Percentiles rank a stretch among this genome's conserved stretches.
These are phyloP conservation scores for Lochmaea capreae DNA, from an alignment of 2,888 invertebrate species.

Conservation along the genomic window DNA sequence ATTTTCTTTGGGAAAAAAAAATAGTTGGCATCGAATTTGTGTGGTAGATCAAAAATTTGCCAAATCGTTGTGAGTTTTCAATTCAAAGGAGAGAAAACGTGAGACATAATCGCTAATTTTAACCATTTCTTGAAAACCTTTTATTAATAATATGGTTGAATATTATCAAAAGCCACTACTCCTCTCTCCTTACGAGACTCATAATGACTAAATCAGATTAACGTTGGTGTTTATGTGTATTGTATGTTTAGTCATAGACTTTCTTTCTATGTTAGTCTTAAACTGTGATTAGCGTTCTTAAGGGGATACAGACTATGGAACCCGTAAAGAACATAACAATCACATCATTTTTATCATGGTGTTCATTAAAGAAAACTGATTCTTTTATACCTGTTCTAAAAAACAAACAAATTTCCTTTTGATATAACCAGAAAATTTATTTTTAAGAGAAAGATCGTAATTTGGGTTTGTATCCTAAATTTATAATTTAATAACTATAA, in stretches of 20 bases:
- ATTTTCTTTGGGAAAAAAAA: not conserved
- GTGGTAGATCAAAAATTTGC: constrained; percentile 17
- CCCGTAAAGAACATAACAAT: constrained; percentile 55
- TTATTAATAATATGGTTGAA: not conserved
- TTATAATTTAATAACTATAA: not conserved
- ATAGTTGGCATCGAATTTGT: constrained; percentile 16
- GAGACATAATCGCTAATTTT: not conserved
- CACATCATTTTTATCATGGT: constrained; percentile 65
- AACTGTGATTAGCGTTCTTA: constrained; percentile 61
- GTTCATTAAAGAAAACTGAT: constrained; percentile 63
- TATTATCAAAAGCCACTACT: not conserved
- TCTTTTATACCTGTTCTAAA: constrained; percentile 60
- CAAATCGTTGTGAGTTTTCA: constrained; percentile 21
- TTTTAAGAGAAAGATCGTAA: constrained; percentile 19
- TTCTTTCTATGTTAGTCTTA: constrained; percentile 62
- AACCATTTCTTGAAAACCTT: not conserved
- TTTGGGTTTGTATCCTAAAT: not conserved
- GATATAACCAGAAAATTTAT: constrained; percentile 24
- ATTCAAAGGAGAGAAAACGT: constrained; percentile 2
- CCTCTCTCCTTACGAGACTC: constrained; percentile 5
- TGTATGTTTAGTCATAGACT: constrained; percentile 64
- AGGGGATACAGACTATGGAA: constrained; percentile 36
- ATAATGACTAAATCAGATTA: constrained; percentile 19
- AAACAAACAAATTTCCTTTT: constrained; percentile 31
- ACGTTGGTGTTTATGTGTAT: constrained; percentile 62